Conservation (phyloP, 2,888 invertebrate species). For the Patella ulyssiponensis region DNA sequence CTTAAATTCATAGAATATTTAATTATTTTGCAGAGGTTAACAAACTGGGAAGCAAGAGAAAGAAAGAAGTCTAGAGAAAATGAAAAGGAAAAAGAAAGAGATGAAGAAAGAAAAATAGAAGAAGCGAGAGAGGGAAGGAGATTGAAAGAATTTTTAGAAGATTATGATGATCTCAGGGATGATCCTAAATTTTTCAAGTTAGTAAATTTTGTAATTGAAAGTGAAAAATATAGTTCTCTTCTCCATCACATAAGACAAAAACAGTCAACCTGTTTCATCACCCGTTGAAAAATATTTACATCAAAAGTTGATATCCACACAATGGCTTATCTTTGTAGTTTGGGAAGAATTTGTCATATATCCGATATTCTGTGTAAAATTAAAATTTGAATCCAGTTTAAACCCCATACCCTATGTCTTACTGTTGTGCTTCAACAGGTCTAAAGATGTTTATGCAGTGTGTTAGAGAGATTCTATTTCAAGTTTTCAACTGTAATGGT, state of each 20-base stretch:
- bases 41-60: conserved; percentile 72
- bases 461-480: too few species aligned
- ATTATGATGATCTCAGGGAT: conserved; percentile 98
- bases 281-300: background rate
- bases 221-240: background rate
- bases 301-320: too few species aligned
- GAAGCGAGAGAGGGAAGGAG: conserved; percentile 89
- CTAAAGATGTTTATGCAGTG: too few species aligned
- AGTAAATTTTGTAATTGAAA: conserved; percentile 50
- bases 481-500: too few species aligned
- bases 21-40: conserved; percentile 76
- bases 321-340: too few species aligned
- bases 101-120: conserved; percentile 87
- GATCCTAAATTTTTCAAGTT: conserved; percentile 96
- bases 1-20: too few species aligned
- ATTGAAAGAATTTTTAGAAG: conserved; percentile 97
- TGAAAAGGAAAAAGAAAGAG: conserved; percentile 88
- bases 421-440: too few species aligned
- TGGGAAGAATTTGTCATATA: too few species aligned
- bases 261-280: background rate
- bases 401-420: too few species aligned
- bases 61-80: conserved; percentile 82
- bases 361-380: too few species aligned
- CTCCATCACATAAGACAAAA: conserved; percentile 6
- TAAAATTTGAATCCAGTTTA: too few species aligned